These are phyloP conservation scores for Oenanthe melanoleuca DNA, from an alignment of 2,113 vertebrate genomes.

Conservation along the genomic window DNA sequence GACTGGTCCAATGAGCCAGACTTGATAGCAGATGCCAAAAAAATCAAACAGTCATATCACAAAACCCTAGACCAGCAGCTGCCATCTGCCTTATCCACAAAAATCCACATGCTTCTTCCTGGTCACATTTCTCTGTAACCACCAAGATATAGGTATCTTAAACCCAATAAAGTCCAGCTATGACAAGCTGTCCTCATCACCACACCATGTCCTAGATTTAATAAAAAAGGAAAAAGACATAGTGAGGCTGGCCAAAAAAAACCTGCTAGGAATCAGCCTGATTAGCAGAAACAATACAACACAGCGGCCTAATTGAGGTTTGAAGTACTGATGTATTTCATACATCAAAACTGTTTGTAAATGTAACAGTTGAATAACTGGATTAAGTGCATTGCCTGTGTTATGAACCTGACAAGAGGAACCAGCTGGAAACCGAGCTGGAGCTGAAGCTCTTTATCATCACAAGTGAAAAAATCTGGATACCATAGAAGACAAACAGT, in stretches of 20 bases:
- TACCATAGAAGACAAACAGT: neutral
- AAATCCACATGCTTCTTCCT: neutral
- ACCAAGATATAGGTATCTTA: neutral
- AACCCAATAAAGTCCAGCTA: neutral
- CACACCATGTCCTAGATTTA: neutral
- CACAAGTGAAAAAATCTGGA: conserved; percentile 28
- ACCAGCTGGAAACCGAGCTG: conserved; percentile 30
- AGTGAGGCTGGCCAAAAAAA: neutral
- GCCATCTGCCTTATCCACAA: conserved; percentile 1
- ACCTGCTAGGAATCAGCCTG: neutral
- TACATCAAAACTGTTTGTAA: conserved; percentile 21
- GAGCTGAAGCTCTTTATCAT: conserved; percentile 25
- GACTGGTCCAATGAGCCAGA: neutral
- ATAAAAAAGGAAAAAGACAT: neutral
- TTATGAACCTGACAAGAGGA: conserved; percentile 3
- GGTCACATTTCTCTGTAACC: neutral
- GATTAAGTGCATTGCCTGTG: neutral
- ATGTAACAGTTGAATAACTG: neutral
- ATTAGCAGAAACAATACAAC: conserved; percentile 3
- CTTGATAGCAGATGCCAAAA: neutral
- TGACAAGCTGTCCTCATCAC: neutral
- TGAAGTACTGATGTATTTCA: conserved; percentile 8
- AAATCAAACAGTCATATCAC: neutral
- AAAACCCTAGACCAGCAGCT: neutral
- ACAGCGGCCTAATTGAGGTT: neutral